phyloP scores from a whole-genome alignment of 2,797 vertebrate species.

The Echiichthys vipera region DNA sequence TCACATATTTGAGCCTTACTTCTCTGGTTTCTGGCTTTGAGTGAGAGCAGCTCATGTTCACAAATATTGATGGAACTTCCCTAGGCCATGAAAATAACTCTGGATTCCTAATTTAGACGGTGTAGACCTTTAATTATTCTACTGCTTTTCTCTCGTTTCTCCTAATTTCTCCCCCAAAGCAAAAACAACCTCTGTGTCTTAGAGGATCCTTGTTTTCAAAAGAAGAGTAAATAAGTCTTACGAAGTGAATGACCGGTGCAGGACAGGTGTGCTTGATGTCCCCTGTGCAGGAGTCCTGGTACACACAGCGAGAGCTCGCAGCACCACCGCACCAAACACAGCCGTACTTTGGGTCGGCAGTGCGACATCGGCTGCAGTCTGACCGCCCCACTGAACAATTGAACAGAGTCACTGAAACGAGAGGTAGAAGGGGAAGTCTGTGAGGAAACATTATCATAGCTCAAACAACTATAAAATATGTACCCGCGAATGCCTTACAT shows the following conservation, averaged over 20 bases:
- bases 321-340: slow-evolving; percentile 93
- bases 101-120: too few relatives aligned
- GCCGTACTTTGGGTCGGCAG: slow-evolving; percentile 88
- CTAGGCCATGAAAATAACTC: too few relatives aligned
- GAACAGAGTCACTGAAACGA: slow-evolving; percentile 90
- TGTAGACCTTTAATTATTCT: neutral
- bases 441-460: neutral
- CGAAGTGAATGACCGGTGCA: slow-evolving; percentile 92
- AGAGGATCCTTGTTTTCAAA: neutral
- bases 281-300: slow-evolving; percentile 87
- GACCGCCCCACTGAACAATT: slow-evolving; percentile 95
- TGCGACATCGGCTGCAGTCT: slow-evolving; percentile 96
- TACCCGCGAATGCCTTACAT: too few relatives aligned
- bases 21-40: too few relatives aligned
- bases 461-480: neutral
- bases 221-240: slow-evolving; percentile 71
- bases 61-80: too few relatives aligned
- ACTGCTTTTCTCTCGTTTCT: neutral
- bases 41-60: too few relatives aligned
- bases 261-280: slow-evolving; percentile 90
- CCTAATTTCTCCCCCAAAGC: neutral
- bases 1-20: too few relatives aligned
- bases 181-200: neutral
- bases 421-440: neutral
- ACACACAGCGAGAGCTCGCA: slow-evolving; percentile 86